These are phyloP conservation scores for Drosophila kuntzei DNA, from an alignment of 2,888 invertebrate genomes.

Conservation along the genomic window DNA sequence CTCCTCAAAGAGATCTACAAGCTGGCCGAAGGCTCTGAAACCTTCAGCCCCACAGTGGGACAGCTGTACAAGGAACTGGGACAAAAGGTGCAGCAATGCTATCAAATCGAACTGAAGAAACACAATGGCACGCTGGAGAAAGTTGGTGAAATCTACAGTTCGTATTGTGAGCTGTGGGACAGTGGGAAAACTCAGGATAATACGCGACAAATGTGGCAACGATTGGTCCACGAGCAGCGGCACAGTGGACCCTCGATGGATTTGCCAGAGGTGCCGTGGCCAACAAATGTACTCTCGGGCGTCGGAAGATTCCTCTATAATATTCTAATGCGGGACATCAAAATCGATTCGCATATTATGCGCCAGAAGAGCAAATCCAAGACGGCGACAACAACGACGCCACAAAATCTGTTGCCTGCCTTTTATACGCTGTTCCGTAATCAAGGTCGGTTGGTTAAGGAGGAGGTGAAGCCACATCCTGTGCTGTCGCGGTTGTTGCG, in stretches of 20 bases:
- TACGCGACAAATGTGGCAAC: slow-evolving; percentile 91
- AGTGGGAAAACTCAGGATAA: slow-evolving; percentile 86
- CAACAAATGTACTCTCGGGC: slow-evolving; percentile 87
- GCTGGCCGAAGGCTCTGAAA: slow-evolving; percentile 91
- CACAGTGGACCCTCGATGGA: slow-evolving; percentile 88
- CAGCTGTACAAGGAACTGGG: slow-evolving; percentile 90
- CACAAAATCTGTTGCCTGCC: slow-evolving; percentile 89
- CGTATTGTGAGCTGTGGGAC: slow-evolving; percentile 89
- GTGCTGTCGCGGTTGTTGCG: slow-evolving; percentile 88
- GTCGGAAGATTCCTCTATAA: slow-evolving; percentile 95
- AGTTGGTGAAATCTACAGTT: slow-evolving; percentile 87
- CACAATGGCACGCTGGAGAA: slow-evolving; percentile 89
- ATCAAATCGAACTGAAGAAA: slow-evolving; percentile 89
- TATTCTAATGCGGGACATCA: slow-evolving; percentile 93
- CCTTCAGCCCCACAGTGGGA: slow-evolving; percentile 90
- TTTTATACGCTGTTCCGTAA: slow-evolving; percentile 92
- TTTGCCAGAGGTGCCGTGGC: slow-evolving; percentile 88
- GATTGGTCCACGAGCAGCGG: slow-evolving; percentile 87
- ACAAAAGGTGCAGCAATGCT: slow-evolving; percentile 88
- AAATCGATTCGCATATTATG: slow-evolving; percentile 91
- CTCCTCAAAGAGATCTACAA: slow-evolving; percentile 90
- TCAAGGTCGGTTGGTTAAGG: slow-evolving; percentile 88
- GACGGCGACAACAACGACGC: slow-evolving; percentile 46
- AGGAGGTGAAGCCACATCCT: slow-evolving; percentile 95
- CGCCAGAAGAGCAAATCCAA: slow-evolving; percentile 86